Evolutionary conservation across 1,140 invertebrate species (phyloP).

Genomic region (Neoseiulus cucumeris): DNA sequence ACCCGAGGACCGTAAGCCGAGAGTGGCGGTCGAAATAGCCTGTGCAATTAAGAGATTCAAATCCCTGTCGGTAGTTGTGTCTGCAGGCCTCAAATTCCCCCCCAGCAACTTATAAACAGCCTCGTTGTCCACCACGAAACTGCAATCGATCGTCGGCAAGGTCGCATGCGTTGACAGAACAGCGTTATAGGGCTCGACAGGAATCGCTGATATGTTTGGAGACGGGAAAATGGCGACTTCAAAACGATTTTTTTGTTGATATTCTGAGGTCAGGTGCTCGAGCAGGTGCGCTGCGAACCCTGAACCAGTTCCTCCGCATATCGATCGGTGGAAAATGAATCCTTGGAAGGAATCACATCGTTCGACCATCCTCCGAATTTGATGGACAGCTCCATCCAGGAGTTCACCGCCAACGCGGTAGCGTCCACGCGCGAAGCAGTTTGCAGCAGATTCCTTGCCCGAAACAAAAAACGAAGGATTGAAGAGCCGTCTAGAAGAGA

Average conservation of each 20-base stretch:
- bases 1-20: constrained; percentile 18
- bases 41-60: constrained; percentile 26
- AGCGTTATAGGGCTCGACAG: constrained; percentile 33
- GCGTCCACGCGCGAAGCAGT: constrained; percentile 54
- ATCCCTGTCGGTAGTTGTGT: constrained; percentile 31
- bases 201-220: constrained; percentile 27
- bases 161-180: constrained; percentile 28
- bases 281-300: constrained; percentile 31
- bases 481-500: constrained; percentile 22
- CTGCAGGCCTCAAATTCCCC: constrained; percentile 30
- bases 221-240: constrained; percentile 17
- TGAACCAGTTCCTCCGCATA: constrained; percentile 21
- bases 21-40: constrained; percentile 25
- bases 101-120: constrained; percentile 28
- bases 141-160: constrained; percentile 27
- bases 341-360: constrained; percentile 24
- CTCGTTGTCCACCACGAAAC: constrained; percentile 29
- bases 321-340: constrained; percentile 29
- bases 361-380: constrained; percentile 16
- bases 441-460: constrained; percentile 55
- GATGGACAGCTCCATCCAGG: constrained; percentile 15
- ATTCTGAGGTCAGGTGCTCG: constrained; percentile 31
- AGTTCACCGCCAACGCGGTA: constrained; percentile 32
- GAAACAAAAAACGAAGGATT: constrained; percentile 29
- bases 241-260: constrained; percentile 32